Evolutionary conservation across 2,797 vertebrate genomes (phyloP), one percentile per base, ranked within the genome.

Genomic region (Sphenopsis melanotis): DNA sequence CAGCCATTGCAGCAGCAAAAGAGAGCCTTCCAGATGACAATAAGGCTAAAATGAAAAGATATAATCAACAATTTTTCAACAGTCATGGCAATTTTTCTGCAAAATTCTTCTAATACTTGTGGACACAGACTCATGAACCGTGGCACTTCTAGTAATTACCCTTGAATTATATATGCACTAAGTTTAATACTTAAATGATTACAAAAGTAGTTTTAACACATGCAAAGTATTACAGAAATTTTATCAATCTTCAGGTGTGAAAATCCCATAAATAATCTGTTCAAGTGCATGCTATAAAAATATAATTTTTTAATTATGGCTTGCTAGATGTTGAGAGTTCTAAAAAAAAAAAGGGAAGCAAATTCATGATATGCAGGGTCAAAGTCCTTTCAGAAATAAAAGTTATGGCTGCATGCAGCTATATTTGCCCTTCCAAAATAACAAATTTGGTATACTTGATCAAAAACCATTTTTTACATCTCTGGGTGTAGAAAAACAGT

Each of bases 241-340:
- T 49, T 81, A 88, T 20, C 52, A 91, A 49, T 27, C 29, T 84
- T 76, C 56, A 84, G 42, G 24, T 79, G 36, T 65, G 21, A 44
- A 84, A 87, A 59, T 5, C 6, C 32, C 44, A 65, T 15, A 87
- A 76, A 23, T 57, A 15, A 81, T 47, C 37, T 53, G 21, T 55
- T 86, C 30, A 91, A 77, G 87, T 30, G 11, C 23, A 66, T 20
- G 7, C 11, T 56, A 69, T 30, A 20, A 80, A 79, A 68, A 55
- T 1, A 71, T 0, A 1, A 2, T 53, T 55, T 76, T 63, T 30
- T 0, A 68, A 37, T 69, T 71, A 59, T 3, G 6, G 12, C 7
- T 80, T 78, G 37, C 18, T 74, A 84, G 32, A 41, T 44, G 5
- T 32, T 72, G 4, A 5, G 9, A 71, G 27, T 16, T 39, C 1